Conservation (phyloP, 2,113 vertebrate species). For the Entomyzon cyanotis region DNA sequence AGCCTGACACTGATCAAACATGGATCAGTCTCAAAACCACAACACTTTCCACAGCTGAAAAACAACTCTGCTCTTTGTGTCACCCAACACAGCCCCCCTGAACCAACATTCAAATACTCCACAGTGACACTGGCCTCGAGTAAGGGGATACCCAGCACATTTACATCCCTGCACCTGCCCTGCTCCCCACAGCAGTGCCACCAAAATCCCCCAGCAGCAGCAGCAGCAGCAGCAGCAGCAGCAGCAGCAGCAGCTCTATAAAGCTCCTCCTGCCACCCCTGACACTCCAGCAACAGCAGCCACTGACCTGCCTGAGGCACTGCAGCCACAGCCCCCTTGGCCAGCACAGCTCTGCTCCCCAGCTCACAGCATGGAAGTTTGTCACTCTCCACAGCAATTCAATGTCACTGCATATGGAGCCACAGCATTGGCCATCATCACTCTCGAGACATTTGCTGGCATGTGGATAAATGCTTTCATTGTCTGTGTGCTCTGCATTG, state of each 20-base stretch:
- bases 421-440: accelerated
- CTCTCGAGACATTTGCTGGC: not conserved
- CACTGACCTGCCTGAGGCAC: not conserved
- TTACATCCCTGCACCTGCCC: slow-evolving; percentile 33
- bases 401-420: accelerated
- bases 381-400: not conserved
- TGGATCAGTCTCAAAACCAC: accelerated
- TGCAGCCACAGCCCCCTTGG: not conserved
- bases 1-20: not conserved
- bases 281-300: not conserved
- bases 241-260: not conserved
- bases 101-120: not conserved
- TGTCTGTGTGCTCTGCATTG: not conserved
- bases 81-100: not conserved
- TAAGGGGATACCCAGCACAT: slow-evolving; percentile 18
- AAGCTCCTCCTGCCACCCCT: not conserved
- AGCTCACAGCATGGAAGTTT: not conserved
- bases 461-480: slow-evolving; percentile 8
- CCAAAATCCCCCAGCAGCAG: not conserved
- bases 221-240: not conserved
- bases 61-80: accelerated
- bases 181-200: not conserved
- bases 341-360: not conserved
- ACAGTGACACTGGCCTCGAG: not conserved
- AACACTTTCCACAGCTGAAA: accelerated